Base-by-base conservation (phyloP, 2,113 vertebrate genomes). In the Sprattus sprattus region DNA sequence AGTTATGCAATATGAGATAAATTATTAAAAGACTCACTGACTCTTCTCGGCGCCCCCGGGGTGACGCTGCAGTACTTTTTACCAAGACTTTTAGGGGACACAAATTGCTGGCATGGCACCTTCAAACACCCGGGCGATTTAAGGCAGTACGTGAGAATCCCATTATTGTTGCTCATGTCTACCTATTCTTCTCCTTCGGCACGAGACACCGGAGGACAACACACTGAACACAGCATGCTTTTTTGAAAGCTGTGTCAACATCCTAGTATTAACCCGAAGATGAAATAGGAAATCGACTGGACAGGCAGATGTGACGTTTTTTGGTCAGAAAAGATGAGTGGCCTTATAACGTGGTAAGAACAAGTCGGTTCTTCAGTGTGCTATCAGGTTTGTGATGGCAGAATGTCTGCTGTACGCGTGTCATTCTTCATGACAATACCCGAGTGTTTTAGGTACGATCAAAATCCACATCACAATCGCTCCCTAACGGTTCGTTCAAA, bases 1-100 rank as follows among this genome's bases (percentile, higher is more conserved):
- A 60, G 86, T 90, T 89, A 84, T 82, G 89, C 86, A 90, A 90
- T 22, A 15, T 64, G 50, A 81, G 64, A 86, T 90, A 45, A 85
- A 89, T 86, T 86, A 90, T 90, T 88, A 50, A 89, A 28, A 78
- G 16, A 83, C 32, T 22, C 81, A 86, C 57, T 50, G 22, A 71
- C 8, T 52, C 81, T 28, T 47, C 83, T 82, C 64, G 22, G 15
- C 46, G 46, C 39, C 6, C 13, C 2, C 0, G 0, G 60, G 71
- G 71, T 78, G 71, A 78, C 71, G 25, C 71, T 78, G 71, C 71
- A 78, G 71, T 78, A 32, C 71, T 32, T 39, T 78, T 32, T 78
- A 32, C 71, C 71, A 78, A 32, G 71, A 78, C 9, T 78, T 78
- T 3, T 2, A 4, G 71, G n/a, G 25, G 32, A 4, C 71, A 39